These are phyloP conservation scores for Microctonus brassicae DNA, from an alignment of 2,888 invertebrate species.

Conservation along the genomic window DNA sequence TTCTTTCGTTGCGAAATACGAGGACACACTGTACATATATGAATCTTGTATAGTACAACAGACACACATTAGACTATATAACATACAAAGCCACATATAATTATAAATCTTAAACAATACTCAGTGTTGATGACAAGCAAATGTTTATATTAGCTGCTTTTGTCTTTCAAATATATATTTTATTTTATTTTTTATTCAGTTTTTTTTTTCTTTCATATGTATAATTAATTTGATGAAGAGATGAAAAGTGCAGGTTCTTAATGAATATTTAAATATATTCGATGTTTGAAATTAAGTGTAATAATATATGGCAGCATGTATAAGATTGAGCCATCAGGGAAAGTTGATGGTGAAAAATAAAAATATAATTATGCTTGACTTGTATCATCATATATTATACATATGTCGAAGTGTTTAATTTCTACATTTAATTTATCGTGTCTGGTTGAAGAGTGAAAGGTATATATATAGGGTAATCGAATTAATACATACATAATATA, in stretches of 20 bases:
- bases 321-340: constrained; percentile 58
- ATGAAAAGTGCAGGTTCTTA: not conserved
- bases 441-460: constrained; percentile 55
- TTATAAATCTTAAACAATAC: not conserved
- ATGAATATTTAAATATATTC: constrained; percentile 43
- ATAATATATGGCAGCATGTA: constrained; percentile 35
- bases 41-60: too few relatives aligned
- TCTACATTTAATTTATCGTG: constrained; percentile 61
- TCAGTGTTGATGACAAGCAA: constrained; percentile 6
- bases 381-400: not conserved
- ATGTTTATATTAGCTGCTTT: not conserved
- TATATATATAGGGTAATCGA: constrained; percentile 9
- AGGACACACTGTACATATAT: constrained; percentile 13
- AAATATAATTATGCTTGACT: constrained; percentile 48
- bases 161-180: not conserved
- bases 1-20: constrained; percentile 41
- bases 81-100: not conserved
- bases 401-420: constrained; percentile 52
- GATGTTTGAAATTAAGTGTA: constrained; percentile 23
- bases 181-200: not conserved
- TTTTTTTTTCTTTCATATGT: not conserved
- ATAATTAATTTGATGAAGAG: not conserved
- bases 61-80: not conserved
- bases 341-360: constrained; percentile 53
- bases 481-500: constrained; percentile 19